Evolutionary conservation across 2,888 invertebrate species (phyloP).

Genomic region (Orthonevra nobilis): DNA sequence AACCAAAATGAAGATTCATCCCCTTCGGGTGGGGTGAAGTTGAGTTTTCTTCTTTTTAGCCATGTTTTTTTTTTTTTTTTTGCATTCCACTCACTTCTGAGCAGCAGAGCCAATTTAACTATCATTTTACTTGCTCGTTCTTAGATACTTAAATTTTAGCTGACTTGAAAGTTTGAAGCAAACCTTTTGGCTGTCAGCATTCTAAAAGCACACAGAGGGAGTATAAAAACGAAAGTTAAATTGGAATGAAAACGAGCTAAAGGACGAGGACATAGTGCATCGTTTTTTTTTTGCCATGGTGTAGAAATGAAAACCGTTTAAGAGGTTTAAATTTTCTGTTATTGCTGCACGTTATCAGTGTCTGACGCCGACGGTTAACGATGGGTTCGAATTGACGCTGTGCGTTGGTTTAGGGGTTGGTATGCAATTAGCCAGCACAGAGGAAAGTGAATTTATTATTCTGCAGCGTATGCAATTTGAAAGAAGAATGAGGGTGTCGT

Average conservation of each 20-base stretch:
- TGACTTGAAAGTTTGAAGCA: constrained; percentile 27
- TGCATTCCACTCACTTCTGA: constrained; percentile 5
- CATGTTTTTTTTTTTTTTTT: background rate
- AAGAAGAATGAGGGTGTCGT: too few relatives aligned
- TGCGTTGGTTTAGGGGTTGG: constrained; percentile 41
- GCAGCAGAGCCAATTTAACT: constrained; percentile 27
- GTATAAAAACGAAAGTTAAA: constrained; percentile 17
- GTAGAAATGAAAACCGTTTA: constrained; percentile 6
- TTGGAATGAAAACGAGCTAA: constrained; percentile 12
- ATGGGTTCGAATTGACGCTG: constrained; percentile 36
- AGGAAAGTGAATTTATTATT: constrained; percentile 40
- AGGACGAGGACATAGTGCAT: too few relatives aligned
- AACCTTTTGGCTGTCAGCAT: too few relatives aligned
- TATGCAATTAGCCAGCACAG: constrained; percentile 30
- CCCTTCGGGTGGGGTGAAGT: background rate
- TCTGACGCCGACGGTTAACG: constrained; percentile 41
- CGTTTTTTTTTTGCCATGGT: too few relatives aligned
- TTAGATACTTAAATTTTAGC: constrained; percentile 45
- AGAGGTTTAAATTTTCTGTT: constrained; percentile 16
- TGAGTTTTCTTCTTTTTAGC: background rate
- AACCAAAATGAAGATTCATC: background rate
- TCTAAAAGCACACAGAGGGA: background rate
- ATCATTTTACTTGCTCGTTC: constrained; percentile 8
- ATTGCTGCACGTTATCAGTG: constrained; percentile 53
- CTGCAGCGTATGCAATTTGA: constrained; percentile 45